Evolutionary conservation across 1,140 invertebrate species (phyloP), one percentile per base, ranked within the genome.

Genomic region (Nasonia longicornis): DNA sequence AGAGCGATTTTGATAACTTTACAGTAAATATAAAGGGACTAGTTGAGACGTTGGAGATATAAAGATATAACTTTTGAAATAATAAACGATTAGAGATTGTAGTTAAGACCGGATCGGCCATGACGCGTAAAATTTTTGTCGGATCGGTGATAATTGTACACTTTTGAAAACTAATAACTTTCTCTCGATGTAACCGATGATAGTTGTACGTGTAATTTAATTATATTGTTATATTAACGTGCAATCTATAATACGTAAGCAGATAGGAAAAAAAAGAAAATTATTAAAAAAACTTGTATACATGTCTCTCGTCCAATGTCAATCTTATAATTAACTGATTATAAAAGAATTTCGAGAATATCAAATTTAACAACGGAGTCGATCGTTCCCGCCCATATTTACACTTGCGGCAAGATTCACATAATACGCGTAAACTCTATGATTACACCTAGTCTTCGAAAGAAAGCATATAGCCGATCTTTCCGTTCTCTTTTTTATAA

Each of bases 301-400:
- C 20, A 71, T 14, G 67, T 78, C 42, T 78, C 8, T 71, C 8
- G 66, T 71, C 64, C 76, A 77, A 35, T 48, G 22, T 26, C 45
- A 71, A 76, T 66, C 22, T 45, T 48, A 45, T 48, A 16, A 48
- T 48, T 48, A 48, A 48, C 45, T 52, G 11, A 52, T 52, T 52
- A 26, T 26, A 3, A 52, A 52, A 52, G 48, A 69, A 69, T 52
- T 52, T 52, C 6, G 2, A 63, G 58, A 14, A 58, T 52, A 75
- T 75, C 52, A 16, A 75, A 70, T 52, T 29, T 26, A 26, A 26
- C 6, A 76, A 77, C n/a, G 48, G 75, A 66, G 75, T 77, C 76
- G 66, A 78, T 77, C 75, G 48, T 77, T 77, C 69, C 80, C 75
- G 80, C 52, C 75, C 80, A 81, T 26, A 26, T 73, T 77, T 66